Percentiles rank a stretch among this genome's conserved stretches.
These are phyloP conservation scores for Colius striatus DNA, from an alignment of 2,113 vertebrate species.

Conservation along the genomic window DNA sequence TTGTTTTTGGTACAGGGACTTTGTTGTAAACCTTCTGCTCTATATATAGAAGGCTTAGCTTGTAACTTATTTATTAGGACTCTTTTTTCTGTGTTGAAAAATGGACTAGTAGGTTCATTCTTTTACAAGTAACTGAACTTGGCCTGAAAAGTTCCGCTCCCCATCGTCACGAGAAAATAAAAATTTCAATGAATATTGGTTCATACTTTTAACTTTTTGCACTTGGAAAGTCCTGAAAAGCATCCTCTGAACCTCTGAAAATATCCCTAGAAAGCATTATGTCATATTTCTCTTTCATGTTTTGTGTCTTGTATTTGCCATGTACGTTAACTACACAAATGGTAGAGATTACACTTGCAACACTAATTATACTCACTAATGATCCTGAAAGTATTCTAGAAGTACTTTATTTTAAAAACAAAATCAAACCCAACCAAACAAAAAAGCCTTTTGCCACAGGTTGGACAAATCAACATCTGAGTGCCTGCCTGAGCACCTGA, in stretches of 20 bases:
- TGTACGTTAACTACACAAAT: not conserved
- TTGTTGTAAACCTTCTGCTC: not conserved
- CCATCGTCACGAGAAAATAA: not conserved
- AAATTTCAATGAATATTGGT: not conserved
- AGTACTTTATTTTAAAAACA: not conserved
- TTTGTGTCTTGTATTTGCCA: conserved; percentile 45
- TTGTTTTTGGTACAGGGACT: not conserved
- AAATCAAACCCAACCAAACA: not conserved
- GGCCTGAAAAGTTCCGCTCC: not conserved
- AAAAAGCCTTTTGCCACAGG: not conserved
- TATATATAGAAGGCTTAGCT: not conserved
- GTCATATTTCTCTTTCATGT: not conserved
- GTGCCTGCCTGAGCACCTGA: not conserved
- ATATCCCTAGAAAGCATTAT: not conserved
- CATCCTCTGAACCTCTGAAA: conserved; percentile 23
- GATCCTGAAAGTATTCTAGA: not conserved
- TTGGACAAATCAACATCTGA: accelerated
- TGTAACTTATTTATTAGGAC: not conserved
- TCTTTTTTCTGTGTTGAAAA: not conserved
- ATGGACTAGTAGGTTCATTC: not conserved
- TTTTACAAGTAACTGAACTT: not conserved
- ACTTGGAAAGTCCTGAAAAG: not conserved
- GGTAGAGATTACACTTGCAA: not conserved
- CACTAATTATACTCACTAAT: conserved; percentile 21
- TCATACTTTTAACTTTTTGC: conserved; percentile 32